These are phyloP conservation scores for Lagopus leucura DNA, from an alignment of 2,113 vertebrate genomes.

Conservation along the genomic window DNA sequence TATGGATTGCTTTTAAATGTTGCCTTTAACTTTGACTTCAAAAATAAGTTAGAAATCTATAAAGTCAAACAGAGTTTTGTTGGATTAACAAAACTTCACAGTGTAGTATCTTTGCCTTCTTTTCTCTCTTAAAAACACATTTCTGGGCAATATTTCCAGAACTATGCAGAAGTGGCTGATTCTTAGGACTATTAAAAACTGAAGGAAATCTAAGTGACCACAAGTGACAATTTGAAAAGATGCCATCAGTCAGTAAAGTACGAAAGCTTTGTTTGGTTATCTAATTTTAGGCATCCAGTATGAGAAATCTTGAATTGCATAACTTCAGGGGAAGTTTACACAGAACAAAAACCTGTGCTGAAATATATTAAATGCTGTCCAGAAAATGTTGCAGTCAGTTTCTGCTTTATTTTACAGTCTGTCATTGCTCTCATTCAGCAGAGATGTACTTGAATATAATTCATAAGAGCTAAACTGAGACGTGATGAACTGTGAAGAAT, in stretches of 20 bases:
- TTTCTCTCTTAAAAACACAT: background rate
- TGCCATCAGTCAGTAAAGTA: accelerated
- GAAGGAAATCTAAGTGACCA: background rate
- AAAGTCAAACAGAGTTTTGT: background rate
- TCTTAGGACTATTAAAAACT: background rate
- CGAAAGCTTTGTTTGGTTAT: background rate
- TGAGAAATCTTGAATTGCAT: background rate
- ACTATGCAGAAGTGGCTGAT: background rate
- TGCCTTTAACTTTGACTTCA: background rate
- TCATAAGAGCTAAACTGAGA: background rate
- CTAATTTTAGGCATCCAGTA: background rate
- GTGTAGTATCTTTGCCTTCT: background rate
- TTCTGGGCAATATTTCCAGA: background rate
- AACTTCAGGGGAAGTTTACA: background rate
- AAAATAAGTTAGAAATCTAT: background rate
- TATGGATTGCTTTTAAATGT: slow-evolving; percentile 1
- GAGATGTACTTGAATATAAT: background rate
- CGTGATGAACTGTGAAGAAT: background rate
- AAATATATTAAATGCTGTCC: background rate
- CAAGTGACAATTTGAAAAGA: background rate
- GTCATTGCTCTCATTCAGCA: background rate
- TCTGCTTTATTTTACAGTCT: background rate
- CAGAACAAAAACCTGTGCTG: accelerated
- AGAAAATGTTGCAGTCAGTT: background rate
- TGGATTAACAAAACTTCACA: background rate